Evolutionary conservation across 2,888 invertebrate species (phyloP).

Genomic region (Anorthoa munda): DNA sequence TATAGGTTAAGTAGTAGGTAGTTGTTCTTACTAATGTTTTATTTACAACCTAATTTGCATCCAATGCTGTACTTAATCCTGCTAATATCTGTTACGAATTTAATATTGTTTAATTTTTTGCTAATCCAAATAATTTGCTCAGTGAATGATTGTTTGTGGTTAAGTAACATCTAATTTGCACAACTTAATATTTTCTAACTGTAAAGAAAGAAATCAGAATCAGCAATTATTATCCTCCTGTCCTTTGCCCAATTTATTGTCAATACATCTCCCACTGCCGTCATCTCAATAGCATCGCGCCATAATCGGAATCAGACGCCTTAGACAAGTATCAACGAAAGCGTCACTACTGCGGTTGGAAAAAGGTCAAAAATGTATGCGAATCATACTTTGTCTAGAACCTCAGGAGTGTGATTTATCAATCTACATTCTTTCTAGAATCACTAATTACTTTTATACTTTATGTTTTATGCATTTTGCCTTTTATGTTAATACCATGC

Average conservation of each 20-base stretch:
- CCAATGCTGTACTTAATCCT: slow-evolving; percentile 54
- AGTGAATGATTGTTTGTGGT: slow-evolving; percentile 28
- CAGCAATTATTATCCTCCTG: no score
- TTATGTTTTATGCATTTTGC: slow-evolving; percentile 25
- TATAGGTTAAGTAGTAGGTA: slow-evolving; percentile 18
- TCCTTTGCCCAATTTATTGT: no score
- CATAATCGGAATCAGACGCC: no score
- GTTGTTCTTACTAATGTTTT: slow-evolving; percentile 53
- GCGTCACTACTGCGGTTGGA: no score
- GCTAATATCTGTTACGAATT: slow-evolving; percentile 23
- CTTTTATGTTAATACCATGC: slow-evolving; percentile 5
- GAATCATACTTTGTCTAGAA: no score
- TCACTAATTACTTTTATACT: slow-evolving; percentile 4
- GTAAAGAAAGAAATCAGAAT: slow-evolving; percentile 6
- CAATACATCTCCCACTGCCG: no score
- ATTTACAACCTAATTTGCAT: slow-evolving; percentile 55
- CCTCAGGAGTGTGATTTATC: no score
- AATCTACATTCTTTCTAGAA: slow-evolving; percentile 34
- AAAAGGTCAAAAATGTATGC: no score
- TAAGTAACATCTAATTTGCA: slow-evolving; percentile 9
- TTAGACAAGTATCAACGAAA: no score
- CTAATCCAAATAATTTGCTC: slow-evolving; percentile 44
- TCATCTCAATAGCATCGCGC: no score
- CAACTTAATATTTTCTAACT: slow-evolving; percentile 22
- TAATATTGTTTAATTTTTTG: slow-evolving; percentile 31